phyloP scores from a whole-genome alignment of 2,113 vertebrate genomes.

The Pluvianellus socialis region DNA sequence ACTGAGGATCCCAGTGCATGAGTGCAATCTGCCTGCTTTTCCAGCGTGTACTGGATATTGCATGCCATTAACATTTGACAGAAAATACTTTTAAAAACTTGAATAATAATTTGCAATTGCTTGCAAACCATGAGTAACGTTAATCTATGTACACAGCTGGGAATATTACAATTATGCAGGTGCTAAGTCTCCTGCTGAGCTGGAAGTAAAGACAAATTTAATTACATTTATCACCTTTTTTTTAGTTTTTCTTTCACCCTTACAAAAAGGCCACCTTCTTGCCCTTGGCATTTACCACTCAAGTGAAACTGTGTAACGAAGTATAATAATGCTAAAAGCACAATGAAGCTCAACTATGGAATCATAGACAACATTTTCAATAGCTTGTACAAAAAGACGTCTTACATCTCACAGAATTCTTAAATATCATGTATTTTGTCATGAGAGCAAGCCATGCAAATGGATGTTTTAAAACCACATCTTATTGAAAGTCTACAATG shows the following conservation, averaged over 20 bases:
- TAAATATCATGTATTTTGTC: not conserved
- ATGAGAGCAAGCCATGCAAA: not conserved
- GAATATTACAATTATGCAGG: not conserved
- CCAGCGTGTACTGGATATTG: not conserved
- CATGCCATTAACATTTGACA: not conserved
- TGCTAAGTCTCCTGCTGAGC: not conserved
- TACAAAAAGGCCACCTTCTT: not conserved
- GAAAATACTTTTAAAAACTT: not conserved
- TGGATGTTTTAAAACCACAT: not conserved
- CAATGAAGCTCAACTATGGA: not conserved
- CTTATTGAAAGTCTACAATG: not conserved
- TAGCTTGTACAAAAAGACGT: not conserved
- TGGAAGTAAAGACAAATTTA: not conserved
- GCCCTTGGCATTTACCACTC: not conserved
- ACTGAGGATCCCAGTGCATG: not conserved
- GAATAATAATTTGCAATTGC: not conserved
- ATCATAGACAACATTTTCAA: not conserved
- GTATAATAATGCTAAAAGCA: not conserved
- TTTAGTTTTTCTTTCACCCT: not conserved
- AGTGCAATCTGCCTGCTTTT: not conserved
- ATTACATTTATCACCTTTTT: not conserved
- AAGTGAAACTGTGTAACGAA: not conserved
- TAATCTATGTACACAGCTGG: not conserved
- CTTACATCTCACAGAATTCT: not conserved
- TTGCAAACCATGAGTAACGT: not conserved